Evolutionary conservation across 2,113 vertebrate species (phyloP).

Genomic region (Seriola dumerili): DNA sequence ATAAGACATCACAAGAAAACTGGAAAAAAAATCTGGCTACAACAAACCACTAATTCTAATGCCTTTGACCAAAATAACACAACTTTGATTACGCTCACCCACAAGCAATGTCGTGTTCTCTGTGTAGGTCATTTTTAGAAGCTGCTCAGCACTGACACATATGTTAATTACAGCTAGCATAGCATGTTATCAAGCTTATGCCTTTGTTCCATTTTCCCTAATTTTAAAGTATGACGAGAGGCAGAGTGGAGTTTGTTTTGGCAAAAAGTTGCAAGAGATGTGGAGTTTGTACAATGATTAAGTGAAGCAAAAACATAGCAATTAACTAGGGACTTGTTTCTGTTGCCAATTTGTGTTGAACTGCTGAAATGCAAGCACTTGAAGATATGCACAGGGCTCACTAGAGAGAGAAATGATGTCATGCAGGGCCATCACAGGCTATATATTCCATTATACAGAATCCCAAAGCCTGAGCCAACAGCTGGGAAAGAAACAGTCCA

Average conservation of each 20-base stretch:
- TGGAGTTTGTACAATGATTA: not conserved
- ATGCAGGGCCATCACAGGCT: slow-evolving; percentile 42
- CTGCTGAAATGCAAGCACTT: not conserved
- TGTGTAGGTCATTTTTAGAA: slow-evolving; percentile 24
- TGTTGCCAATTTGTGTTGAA: not conserved
- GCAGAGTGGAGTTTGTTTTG: slow-evolving; percentile 23
- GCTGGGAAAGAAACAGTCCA: slow-evolving; percentile 65
- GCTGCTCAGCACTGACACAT: slow-evolving; percentile 8
- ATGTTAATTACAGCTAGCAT: slow-evolving; percentile 1
- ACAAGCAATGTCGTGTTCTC: slow-evolving; percentile 15
- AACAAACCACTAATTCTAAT: slow-evolving; percentile 51
- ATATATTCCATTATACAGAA: slow-evolving; percentile 51
- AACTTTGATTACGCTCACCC: slow-evolving; percentile 37
- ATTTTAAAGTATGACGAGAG: not conserved
- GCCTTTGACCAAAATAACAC: slow-evolving; percentile 55
- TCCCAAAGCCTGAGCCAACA: slow-evolving; percentile 41
- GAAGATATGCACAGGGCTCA: not conserved
- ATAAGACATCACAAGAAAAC: slow-evolving; percentile 53
- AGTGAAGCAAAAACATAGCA: not conserved
- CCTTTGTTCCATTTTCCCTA: slow-evolving; percentile 20
- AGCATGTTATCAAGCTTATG: not conserved
- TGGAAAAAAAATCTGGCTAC: not conserved
- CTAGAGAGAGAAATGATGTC: slow-evolving; percentile 52
- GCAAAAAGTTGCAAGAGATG: not conserved
- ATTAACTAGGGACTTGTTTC: not conserved